phyloP scores from a whole-genome alignment of 1,140 invertebrate species.

The Aphaenogaster ashmeadi region DNA sequence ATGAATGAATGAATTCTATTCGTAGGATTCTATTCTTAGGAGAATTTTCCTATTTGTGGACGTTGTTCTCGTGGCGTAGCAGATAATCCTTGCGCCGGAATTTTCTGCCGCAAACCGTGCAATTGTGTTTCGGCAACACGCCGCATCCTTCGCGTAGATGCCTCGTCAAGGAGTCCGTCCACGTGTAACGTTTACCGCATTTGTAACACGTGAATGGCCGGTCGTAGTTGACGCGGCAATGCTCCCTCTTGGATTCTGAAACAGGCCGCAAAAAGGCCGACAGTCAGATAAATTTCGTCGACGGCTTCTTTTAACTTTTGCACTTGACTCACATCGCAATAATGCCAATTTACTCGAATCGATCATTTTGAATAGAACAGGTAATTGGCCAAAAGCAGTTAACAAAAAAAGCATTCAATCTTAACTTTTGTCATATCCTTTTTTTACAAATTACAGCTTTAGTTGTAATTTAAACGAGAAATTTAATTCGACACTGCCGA shows the following conservation, averaged over 20 bases:
- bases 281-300: constrained; percentile 56
- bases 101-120: constrained; percentile 75
- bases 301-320: constrained; percentile 20
- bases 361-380: constrained; percentile 20
- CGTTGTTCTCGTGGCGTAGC: constrained; percentile 73
- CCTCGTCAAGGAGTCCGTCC: constrained; percentile 89
- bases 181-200: constrained; percentile 89
- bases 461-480: background rate
- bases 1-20: constrained; percentile 5
- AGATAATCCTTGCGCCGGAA: constrained; percentile 79
- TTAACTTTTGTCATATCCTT: background rate
- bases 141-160: constrained; percentile 89
- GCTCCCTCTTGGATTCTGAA: constrained; percentile 76
- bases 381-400: background rate
- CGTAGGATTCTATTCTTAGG: no score
- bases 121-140: constrained; percentile 73
- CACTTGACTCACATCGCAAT: constrained; percentile 5
- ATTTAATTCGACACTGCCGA: background rate
- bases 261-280: constrained; percentile 68
- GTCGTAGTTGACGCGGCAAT: constrained; percentile 75
- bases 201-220: constrained; percentile 88
- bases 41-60: constrained; percentile 71
- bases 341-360: constrained; percentile 6
- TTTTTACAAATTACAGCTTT: constrained; percentile 3
- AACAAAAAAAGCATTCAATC: background rate